These are phyloP conservation scores for Papilio elwesi DNA, from an alignment of 2,888 invertebrate species.

Conservation along the genomic window DNA sequence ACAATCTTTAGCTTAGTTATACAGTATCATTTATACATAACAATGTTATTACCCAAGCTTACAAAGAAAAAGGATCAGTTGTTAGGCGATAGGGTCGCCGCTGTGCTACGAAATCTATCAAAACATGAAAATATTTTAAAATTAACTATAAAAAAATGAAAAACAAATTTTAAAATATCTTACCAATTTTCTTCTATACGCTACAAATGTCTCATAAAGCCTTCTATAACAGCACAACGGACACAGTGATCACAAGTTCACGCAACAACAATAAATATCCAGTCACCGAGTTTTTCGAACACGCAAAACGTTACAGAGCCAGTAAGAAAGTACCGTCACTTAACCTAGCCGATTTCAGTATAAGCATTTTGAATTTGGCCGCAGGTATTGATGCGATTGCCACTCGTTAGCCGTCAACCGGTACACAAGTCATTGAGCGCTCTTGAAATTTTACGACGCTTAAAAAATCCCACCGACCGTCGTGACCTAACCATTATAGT, in stretches of 20 bases:
- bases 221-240: not conserved
- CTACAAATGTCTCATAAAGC: not conserved
- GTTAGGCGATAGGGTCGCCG: too few species aligned
- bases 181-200: too few species aligned
- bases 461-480: not conserved
- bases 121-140: too few species aligned
- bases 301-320: not conserved
- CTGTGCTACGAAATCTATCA: too few species aligned
- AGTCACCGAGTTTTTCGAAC: not conserved
- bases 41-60: too few species aligned
- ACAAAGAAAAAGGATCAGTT: too few species aligned
- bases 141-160: too few species aligned
- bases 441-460: constrained; percentile 3
- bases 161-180: too few species aligned
- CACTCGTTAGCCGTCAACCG: constrained; percentile 11
- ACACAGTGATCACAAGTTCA: not conserved
- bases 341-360: constrained; percentile 4
- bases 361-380: not conserved
- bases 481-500: not conserved
- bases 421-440: not conserved
- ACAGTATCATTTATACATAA: too few species aligned
- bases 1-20: too few species aligned
- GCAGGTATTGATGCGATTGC: not conserved
- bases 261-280: not conserved
- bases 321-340: constrained; percentile 3